These are phyloP conservation scores for Nilaparvata lugens DNA, from an alignment of 1,140 invertebrate species.

Conservation along the genomic window DNA sequence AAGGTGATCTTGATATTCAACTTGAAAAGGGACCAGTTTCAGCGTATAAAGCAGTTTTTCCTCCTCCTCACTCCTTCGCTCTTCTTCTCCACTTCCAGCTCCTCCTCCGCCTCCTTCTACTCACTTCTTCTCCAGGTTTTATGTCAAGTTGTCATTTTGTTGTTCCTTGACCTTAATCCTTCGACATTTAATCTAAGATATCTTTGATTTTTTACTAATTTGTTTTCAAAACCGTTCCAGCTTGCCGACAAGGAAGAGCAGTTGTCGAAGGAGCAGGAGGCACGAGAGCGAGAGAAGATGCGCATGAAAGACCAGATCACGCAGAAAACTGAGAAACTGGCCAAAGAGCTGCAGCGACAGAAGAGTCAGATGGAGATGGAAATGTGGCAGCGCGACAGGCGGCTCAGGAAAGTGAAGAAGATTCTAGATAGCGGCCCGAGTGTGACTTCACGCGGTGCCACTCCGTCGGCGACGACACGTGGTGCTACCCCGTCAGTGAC, in stretches of 20 bases:
- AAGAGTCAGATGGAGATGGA: constrained; percentile 50
- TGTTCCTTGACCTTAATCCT: too few species aligned
- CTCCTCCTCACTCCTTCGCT: too few species aligned
- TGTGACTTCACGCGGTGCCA: neutral
- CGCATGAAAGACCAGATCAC: constrained; percentile 60
- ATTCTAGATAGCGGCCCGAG: constrained; percentile 37
- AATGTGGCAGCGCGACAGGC: constrained; percentile 46
- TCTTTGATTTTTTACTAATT: constrained; percentile 10
- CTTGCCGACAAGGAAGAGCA: constrained; percentile 57
- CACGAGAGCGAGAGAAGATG: constrained; percentile 64
- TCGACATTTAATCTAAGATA: too few species aligned
- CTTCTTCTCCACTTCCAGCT: too few species aligned
- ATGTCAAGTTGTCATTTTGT: too few species aligned
- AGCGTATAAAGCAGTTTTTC: too few species aligned
- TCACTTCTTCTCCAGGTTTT: too few species aligned
- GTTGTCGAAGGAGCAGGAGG: constrained; percentile 58
- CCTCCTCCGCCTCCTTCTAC: too few species aligned
- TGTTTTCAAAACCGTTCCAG: constrained; percentile 6
- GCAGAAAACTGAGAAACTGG: constrained; percentile 57
- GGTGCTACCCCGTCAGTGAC: constrained; percentile 1
- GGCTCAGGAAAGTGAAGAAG: constrained; percentile 35
- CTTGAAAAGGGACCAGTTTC: too few species aligned
- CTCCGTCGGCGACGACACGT: neutral
- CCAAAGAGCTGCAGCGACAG: constrained; percentile 50
- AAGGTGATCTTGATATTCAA: too few species aligned